Base-by-base conservation (phyloP, 2,888 invertebrate species). In the Mesopsocus fuscifrons region DNA sequence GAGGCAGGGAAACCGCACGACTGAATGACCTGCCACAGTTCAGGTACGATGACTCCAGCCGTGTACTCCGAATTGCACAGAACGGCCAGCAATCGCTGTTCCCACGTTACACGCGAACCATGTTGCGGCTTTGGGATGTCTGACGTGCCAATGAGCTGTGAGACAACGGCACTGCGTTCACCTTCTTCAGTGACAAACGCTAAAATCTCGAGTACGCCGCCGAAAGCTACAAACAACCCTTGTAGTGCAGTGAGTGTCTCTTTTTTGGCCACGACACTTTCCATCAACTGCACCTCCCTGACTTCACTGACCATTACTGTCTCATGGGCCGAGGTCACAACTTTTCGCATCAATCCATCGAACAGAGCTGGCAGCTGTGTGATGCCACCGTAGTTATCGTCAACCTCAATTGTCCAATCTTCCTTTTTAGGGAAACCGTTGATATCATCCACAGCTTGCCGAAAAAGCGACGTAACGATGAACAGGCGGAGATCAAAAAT, bases 31-130 rank as follows among this genome's bases (percentile, higher is more conserved):
- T 69, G 71, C 1, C 74, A 71, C 33, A 92, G 68, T 52, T 77
- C 69, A 2, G 77, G 73, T 47, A 91, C 66, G 41, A 84, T 74
- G 40, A 72, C 69, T 47, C 74, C 74, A 44, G 77, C 69, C 4
- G 88, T 84, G 59, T 84, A 88, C 47, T 77, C 77, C 57, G 88
- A 88, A 61, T 94, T 92, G 51, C 89, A 85, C 47, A 87, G 68
- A 42, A 87, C 82, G 46, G 89, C 78, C 34, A 94, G 66, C 50
- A 92, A 68, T 44, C 82, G 70, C 53, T 80, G 78, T 58, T 84
- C 84, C 78, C 81, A 81, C 41, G 72, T 38, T 38, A 38, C 20
- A 11, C 20, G 5, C 4, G 20, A n/a, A 6, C 5, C 4, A 5
- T 17, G 21, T 16, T 33, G 33, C 5, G 38, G 21, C 20, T 38